Conservation (phyloP, 1,140 invertebrate species). For the Nephila pilipes region DNA sequence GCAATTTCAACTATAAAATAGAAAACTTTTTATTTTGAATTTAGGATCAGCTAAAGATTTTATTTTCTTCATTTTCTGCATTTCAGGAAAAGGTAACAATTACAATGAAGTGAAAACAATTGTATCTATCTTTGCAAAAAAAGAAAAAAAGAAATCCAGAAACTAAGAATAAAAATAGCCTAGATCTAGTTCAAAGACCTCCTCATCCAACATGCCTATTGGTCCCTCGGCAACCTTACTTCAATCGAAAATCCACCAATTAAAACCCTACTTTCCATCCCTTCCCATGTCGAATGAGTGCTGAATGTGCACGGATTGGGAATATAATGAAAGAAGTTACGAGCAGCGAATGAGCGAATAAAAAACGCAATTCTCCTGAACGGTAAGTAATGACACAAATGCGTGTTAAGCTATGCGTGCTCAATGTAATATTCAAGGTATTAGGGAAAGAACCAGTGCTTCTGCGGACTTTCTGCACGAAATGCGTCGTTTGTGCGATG, state of each 20-base stretch:
- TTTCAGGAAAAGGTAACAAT: too few species aligned
- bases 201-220: too few species aligned
- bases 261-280: background rate
- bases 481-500: slow-evolving; percentile 17
- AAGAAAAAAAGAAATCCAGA: too few species aligned
- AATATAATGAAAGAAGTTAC: slow-evolving; percentile 15
- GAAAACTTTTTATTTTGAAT: too few species aligned
- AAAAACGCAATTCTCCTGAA: background rate
- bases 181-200: too few species aligned
- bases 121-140: too few species aligned
- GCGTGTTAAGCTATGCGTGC: slow-evolving; percentile 39
- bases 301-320: background rate
- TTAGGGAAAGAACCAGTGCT: slow-evolving; percentile 16
- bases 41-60: too few species aligned
- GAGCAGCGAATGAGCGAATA: background rate
- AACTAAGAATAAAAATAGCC: too few species aligned
- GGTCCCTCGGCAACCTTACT: background rate
- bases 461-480: slow-evolving; percentile 7
- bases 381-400: slow-evolving; percentile 26
- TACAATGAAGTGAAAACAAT: too few species aligned
- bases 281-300: background rate
- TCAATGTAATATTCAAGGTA: slow-evolving; percentile 44
- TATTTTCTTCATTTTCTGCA: too few species aligned
- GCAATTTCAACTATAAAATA: too few species aligned
- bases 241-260: slow-evolving; percentile 25